Percentiles rank a stretch among this genome's conserved stretches.
phyloP scores from a whole-genome alignment of 2,113 vertebrate species.

The Cyprinodon variegatus region DNA sequence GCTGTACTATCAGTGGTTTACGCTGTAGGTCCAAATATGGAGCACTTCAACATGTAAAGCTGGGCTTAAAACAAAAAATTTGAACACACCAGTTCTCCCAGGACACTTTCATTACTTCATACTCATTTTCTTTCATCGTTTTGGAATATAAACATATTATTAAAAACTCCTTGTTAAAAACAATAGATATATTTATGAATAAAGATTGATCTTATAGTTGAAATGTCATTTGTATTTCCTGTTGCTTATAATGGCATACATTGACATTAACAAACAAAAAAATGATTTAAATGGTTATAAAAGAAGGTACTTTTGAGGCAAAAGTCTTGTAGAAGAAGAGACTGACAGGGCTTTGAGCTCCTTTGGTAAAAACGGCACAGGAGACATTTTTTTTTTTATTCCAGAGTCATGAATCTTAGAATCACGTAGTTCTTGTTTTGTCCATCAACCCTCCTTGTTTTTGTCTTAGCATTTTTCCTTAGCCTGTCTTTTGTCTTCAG shows the following conservation, averaged over 20 bases:
- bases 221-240: conserved; percentile 16
- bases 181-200: conserved; percentile 22
- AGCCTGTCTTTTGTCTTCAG: conserved; percentile 18
- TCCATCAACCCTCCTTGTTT: conserved; percentile 23
- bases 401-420: conserved; percentile 39
- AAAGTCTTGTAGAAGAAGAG: conserved; percentile 65
- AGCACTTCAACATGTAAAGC: not conserved
- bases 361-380: conserved; percentile 74
- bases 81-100: conserved; percentile 43
- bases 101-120: conserved; percentile 18
- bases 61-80: conserved; percentile 18
- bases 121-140: not conserved
- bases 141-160: conserved; percentile 7
- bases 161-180: conserved; percentile 16
- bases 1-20: no score
- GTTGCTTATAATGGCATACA: conserved; percentile 40
- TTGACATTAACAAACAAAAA: conserved; percentile 51
- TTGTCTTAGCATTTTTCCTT: conserved; percentile 29
- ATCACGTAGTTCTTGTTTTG: conserved; percentile 27
- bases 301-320: conserved; percentile 63
- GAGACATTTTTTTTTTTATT: conserved; percentile 33
- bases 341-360: conserved; percentile 72
- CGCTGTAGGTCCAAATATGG: conserved; percentile 29
- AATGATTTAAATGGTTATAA: conserved; percentile 67
- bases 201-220: conserved; percentile 28